A percentile compares a stretch with the other conserved stretches of the same genome.
These are phyloP conservation scores for Smutsia gigantea DNA, from an alignment of 2,797 vertebrate genomes.

Conservation along the genomic window DNA sequence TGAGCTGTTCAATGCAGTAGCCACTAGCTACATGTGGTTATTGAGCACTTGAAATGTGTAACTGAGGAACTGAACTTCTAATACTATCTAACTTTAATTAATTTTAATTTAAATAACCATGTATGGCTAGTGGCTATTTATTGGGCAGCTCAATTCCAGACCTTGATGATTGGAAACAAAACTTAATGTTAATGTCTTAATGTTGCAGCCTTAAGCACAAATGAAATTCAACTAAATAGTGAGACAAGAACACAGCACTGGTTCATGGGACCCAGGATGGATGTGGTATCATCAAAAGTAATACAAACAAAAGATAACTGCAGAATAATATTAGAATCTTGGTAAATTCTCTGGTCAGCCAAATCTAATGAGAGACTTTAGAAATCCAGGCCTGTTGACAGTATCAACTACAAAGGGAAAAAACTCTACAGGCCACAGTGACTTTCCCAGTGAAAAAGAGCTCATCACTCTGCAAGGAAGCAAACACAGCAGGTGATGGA, in stretches of 20 bases:
- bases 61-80: constrained; percentile 12
- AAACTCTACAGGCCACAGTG: neutral
- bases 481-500: neutral
- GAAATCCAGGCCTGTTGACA: neutral
- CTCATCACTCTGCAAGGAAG: neutral
- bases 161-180: neutral
- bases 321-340: constrained; percentile 48
- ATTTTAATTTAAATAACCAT: constrained; percentile 25
- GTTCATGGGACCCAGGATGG: neutral
- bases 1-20: constrained; percentile 21
- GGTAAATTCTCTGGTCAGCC: constrained; percentile 55
- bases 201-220: neutral
- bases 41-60: neutral
- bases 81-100: constrained; percentile 26
- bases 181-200: constrained; percentile 22
- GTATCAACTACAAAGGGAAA: constrained; percentile 14
- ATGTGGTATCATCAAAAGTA: constrained; percentile 34
- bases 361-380: constrained; percentile 39
- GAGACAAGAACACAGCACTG: neutral
- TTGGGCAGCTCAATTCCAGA: neutral
- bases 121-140: neutral
- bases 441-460: neutral
- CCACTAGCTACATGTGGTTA: neutral
- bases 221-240: neutral
- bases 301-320: constrained; percentile 34